A percentile compares a stretch with the other conserved stretches of the same genome.
phyloP scores from a whole-genome alignment of 2,797 vertebrate genomes.

The Ptychadena robeensis region DNA sequence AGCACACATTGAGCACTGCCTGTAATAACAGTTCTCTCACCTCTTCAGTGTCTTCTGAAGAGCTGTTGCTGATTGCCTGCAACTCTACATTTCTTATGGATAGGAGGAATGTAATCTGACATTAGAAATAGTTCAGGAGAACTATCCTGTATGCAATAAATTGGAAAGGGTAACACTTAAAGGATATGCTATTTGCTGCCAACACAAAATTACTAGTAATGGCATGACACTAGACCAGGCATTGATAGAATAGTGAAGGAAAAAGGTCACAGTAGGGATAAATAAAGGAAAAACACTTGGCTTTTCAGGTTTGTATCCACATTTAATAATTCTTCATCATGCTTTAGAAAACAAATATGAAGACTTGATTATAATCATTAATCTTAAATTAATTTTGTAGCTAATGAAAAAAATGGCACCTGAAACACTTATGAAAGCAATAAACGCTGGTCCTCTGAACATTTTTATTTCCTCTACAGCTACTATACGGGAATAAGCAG shows the following conservation, averaged over 20 bases:
- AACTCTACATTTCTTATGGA: slow-evolving; percentile 48
- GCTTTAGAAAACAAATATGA: not conserved
- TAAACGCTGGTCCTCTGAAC: no score
- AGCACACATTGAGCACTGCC: slow-evolving; percentile 43
- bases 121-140: slow-evolving; percentile 38
- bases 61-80: slow-evolving; percentile 56
- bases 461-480: no score
- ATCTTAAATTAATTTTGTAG: no score
- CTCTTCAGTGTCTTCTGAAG: slow-evolving; percentile 55
- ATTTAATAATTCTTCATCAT: not conserved
- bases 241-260: not conserved
- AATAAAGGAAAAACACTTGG: not conserved
- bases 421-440: no score
- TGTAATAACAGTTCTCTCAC: slow-evolving; percentile 55
- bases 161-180: slow-evolving; percentile 39
- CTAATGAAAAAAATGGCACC: no score
- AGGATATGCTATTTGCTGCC: not conserved
- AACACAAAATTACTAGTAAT: slow-evolving; percentile 24
- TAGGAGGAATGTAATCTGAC: slow-evolving; percentile 42
- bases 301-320: not conserved
- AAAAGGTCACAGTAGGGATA: not conserved
- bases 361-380: not conserved
- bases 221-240: slow-evolving; percentile 1
- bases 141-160: slow-evolving; percentile 20
- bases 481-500: no score